Percentiles rank a stretch among this genome's conserved stretches.
Conservation (phyloP, 2,797 vertebrate species). For the Danionella dracula region DNA sequence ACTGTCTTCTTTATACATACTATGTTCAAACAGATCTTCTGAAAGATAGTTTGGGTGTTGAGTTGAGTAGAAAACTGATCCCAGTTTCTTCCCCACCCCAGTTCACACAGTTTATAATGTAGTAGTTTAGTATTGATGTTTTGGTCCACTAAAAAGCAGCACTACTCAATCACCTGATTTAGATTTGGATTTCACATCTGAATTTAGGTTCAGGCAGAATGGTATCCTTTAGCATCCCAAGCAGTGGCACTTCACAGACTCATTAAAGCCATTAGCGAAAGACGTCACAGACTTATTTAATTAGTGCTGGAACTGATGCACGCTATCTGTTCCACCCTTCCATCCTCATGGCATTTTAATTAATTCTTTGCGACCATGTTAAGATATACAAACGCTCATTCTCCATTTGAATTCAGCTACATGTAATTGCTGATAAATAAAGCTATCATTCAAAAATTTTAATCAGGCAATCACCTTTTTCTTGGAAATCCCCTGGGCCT, state of each 20-base stretch:
- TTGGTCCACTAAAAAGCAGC: too few species aligned
- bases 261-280: constrained; percentile 19
- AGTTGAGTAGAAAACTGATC: too few species aligned
- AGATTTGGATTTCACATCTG: constrained; percentile 16
- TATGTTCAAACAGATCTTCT: too few species aligned
- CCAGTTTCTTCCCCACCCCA: too few species aligned
- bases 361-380: neutral
- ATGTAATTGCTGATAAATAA: constrained; percentile 11
- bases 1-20: too few species aligned
- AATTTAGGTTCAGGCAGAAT: neutral
- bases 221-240: constrained; percentile 1
- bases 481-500: neutral
- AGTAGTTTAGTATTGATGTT: too few species aligned
- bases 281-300: constrained; percentile 9
- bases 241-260: neutral
- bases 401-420: neutral
- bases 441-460: neutral
- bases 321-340: neutral
- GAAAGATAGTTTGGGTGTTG: too few species aligned
- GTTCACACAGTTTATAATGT: too few species aligned
- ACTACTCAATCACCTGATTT: constrained; percentile 12
- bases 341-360: neutral
- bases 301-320: neutral
- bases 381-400: constrained; percentile 10
- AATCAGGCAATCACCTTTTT: neutral